Evolutionary conservation across 2,888 invertebrate species (phyloP), one percentile per base, ranked within the genome.

Genomic region (Dynastes hyllus): DNA sequence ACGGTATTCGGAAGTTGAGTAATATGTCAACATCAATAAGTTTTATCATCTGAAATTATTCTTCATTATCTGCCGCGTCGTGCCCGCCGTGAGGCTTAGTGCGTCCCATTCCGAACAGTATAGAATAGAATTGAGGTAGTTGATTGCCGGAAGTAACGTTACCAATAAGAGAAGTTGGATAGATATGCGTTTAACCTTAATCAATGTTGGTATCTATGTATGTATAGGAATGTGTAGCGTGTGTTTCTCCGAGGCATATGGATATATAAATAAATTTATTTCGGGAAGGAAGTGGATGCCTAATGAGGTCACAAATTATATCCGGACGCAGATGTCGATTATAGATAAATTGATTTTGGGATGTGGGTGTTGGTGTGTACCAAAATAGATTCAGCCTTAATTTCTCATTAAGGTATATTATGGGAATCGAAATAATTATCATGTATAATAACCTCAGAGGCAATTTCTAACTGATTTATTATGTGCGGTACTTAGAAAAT

Each of bases 11-110:
- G 45, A 61, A 75, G 61, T 75, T 61, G 73, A 75, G 73, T 75
- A 61, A 75, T 75, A 61, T 61, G 61, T 75, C 73, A 61, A 75
- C 73, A 61, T 75, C 73, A 75, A 75, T 75, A 75, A 75, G 61
- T 75, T 75, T 75, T 75, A 75, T 75, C 73, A 75, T 75, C 61
- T 27, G 45, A 75, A 75, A 61, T 75, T 75, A 75, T 75, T 75
- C 61, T 75, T 75, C 73, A 75, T 75, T 75, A 75, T 45, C 45
- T 61, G 29, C 63, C 4, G 29, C 29, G 29, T 63, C 63, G 63
- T 32, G 9, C 63, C 32, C 8, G 55, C 55, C n/a, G 45, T 13
- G 22, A 13, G 29, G 29, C 32, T 63, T 63, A 32, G 29, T 29
- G 9, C 63, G 29, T 13, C 32, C 63, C 11, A 22, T 22, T 58